Conservation (phyloP, 2,888 invertebrate species). For the Dryocosmus kuriphilus region DNA sequence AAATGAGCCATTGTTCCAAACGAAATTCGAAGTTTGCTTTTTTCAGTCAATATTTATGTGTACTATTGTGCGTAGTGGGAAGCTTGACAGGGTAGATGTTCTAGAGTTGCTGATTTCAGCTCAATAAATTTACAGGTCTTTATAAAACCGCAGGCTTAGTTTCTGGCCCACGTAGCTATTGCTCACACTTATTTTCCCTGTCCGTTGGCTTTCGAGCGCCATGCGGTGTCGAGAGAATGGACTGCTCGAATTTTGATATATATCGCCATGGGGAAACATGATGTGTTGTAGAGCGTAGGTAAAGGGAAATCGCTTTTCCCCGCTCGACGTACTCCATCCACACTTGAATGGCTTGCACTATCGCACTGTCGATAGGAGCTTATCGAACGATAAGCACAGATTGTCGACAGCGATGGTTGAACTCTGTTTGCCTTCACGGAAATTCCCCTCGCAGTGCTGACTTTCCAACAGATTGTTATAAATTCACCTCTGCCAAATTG, state of each 20-base stretch:
- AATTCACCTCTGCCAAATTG: slow-evolving; percentile 27
- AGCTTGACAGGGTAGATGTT: background rate
- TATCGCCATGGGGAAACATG: slow-evolving; percentile 31
- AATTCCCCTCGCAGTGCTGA: slow-evolving; percentile 17
- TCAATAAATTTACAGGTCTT: slow-evolving; percentile 57
- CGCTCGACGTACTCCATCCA: slow-evolving; percentile 17
- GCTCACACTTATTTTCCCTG: slow-evolving; percentile 44
- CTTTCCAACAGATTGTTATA: slow-evolving; percentile 34
- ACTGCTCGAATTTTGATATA: slow-evolving; percentile 35
- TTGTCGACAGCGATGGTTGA: slow-evolving; percentile 21
- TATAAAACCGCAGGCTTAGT: slow-evolving; percentile 56
- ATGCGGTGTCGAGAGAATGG: slow-evolving; percentile 46
- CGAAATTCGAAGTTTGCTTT: too few relatives aligned
- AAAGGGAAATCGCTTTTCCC: slow-evolving; percentile 27
- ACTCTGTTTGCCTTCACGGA: slow-evolving; percentile 31
- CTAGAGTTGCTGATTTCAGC: slow-evolving; percentile 46
- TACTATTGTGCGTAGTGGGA: background rate
- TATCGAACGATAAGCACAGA: slow-evolving; percentile 38
- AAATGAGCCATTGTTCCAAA: too few relatives aligned
- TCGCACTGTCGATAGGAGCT: slow-evolving; percentile 25
- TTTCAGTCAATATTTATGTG: too few relatives aligned
- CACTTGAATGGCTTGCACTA: slow-evolving; percentile 15
- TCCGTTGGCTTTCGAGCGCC: slow-evolving; percentile 29
- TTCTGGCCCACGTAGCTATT: slow-evolving; percentile 44
- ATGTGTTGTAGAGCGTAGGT: slow-evolving; percentile 19